phyloP scores from a whole-genome alignment of 1,140 invertebrate species.

The Aphelenchoides fujianensis region DNA sequence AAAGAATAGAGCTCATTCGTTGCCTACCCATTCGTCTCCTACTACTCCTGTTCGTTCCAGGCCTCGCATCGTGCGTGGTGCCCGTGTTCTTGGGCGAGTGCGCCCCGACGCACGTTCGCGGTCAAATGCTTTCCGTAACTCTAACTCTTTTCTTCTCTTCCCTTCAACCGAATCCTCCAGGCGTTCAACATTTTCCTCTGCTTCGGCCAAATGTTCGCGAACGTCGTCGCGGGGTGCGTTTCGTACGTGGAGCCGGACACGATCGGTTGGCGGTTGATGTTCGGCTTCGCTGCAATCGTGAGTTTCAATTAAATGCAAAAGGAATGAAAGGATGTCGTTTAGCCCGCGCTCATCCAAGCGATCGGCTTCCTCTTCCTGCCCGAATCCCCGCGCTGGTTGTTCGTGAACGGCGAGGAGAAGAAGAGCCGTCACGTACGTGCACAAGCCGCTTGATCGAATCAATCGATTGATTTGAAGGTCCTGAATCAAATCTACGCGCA shows the following conservation, averaged over 20 bases:
- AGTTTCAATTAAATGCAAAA: too few species aligned
- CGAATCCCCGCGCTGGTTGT: constrained; percentile 69
- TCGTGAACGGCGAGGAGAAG: constrained; percentile 63
- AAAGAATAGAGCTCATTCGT: not conserved
- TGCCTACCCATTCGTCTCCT: not conserved
- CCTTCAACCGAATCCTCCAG: constrained; percentile 69
- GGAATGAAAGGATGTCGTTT: too few species aligned
- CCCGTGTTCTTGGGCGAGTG: constrained; percentile 69
- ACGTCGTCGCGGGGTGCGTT: constrained; percentile 67
- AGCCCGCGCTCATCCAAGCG: constrained; percentile 69
- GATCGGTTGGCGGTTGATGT: constrained; percentile 69
- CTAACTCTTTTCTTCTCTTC: too few species aligned
- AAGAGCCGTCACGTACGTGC: constrained; percentile 62
- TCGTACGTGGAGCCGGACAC: constrained; percentile 61
- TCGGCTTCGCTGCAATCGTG: constrained; percentile 68
- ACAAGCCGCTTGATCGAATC: not conserved
- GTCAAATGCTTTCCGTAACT: constrained; percentile 68
- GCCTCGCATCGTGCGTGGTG: constrained; percentile 68
- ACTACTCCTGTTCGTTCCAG: not conserved
- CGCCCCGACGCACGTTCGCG: constrained; percentile 66
- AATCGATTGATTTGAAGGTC: constrained; percentile 23
- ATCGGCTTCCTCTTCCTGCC: constrained; percentile 69
- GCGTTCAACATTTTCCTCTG: constrained; percentile 56
- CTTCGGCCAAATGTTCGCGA: constrained; percentile 67
- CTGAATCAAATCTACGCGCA: constrained; percentile 59